Percentiles rank a stretch among this genome's conserved stretches.
Conservation (phyloP, 2,797 vertebrate species). For the Hephaestus fuliginosus region DNA sequence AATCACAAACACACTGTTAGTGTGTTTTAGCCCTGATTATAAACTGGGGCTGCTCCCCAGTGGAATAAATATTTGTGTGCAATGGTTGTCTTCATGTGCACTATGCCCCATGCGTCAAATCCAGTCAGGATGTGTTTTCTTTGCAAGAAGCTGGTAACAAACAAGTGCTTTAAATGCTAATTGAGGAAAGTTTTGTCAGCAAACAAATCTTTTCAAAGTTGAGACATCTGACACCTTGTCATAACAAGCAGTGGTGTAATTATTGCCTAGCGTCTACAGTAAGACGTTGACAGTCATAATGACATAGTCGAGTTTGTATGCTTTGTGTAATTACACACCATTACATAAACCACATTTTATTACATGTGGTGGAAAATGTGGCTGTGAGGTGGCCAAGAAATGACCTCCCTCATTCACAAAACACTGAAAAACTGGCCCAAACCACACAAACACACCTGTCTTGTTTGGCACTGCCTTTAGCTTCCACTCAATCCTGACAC, state of each 20-base stretch:
- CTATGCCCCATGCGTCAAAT: conserved; percentile 21
- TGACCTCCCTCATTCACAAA: conserved; percentile 38
- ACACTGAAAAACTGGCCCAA: conserved; percentile 31
- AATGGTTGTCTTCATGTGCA: conserved; percentile 6
- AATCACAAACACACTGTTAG: conserved; percentile 35
- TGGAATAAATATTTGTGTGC: conserved; percentile 27
- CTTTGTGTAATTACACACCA: conserved; percentile 38
- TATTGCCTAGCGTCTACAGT: conserved; percentile 12
- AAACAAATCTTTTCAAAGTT: conserved; percentile 36
- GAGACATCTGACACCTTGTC: conserved; percentile 44
- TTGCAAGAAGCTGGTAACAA: conserved; percentile 13
- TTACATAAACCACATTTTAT: conserved; percentile 30
- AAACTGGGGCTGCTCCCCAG: conserved; percentile 36
- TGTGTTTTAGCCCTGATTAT: conserved; percentile 40
- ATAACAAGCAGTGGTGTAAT: conserved; percentile 47
- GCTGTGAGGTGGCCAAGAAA: neutral
- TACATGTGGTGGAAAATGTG: neutral
- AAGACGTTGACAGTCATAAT: conserved; percentile 36
- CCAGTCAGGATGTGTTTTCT: conserved; percentile 6
- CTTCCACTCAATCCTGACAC: conserved; percentile 33
- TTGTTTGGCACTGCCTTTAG: conserved; percentile 9
- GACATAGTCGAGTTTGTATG: conserved; percentile 19
- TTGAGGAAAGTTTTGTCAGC: conserved; percentile 26
- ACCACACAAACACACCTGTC: conserved; percentile 36
- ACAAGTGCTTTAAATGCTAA: conserved; percentile 24